phyloP scores from a whole-genome alignment of 2,888 invertebrate species.

The Agrotis exclamationis region DNA sequence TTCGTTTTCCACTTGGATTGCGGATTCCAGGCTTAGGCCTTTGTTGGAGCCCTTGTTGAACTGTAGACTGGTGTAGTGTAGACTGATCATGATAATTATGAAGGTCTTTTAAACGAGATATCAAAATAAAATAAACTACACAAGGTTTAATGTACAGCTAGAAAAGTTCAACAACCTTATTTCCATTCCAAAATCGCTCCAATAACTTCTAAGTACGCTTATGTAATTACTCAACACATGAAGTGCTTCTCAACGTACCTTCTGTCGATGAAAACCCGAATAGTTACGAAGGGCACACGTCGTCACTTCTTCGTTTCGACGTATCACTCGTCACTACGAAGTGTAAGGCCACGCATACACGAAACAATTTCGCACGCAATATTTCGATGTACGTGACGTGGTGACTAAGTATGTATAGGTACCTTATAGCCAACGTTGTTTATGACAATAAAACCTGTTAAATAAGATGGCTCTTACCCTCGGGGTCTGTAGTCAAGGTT shows the following conservation, averaged over 20 bases:
- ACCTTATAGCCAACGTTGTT: background rate
- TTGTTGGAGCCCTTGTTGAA: too few species aligned
- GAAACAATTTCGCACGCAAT: constrained; percentile 61
- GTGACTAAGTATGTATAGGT: constrained; percentile 7
- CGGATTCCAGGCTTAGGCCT: too few species aligned
- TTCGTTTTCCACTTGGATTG: too few species aligned
- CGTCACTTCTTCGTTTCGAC: constrained; percentile 4
- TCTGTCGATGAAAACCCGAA: constrained; percentile 43
- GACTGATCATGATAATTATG: too few species aligned
- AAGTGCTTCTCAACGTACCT: constrained; percentile 28
- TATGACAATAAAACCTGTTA: background rate
- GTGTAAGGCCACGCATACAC: constrained; percentile 49
- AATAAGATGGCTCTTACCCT: too few species aligned
- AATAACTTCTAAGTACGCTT: background rate
- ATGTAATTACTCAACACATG: constrained; percentile 33
- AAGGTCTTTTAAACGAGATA: too few species aligned
- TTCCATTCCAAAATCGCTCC: constrained; percentile 10
- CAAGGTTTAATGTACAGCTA: background rate
- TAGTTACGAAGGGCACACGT: constrained; percentile 56
- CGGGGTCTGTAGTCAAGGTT: too few species aligned
- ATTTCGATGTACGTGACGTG: constrained; percentile 57
- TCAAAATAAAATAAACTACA: too few species aligned
- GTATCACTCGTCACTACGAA: constrained; percentile 19
- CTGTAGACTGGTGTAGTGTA: too few species aligned
- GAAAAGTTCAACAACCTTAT: constrained; percentile 16